Conservation (phyloP, 1,140 invertebrate genomes). For the Thalassaphorura encarpata region DNA sequence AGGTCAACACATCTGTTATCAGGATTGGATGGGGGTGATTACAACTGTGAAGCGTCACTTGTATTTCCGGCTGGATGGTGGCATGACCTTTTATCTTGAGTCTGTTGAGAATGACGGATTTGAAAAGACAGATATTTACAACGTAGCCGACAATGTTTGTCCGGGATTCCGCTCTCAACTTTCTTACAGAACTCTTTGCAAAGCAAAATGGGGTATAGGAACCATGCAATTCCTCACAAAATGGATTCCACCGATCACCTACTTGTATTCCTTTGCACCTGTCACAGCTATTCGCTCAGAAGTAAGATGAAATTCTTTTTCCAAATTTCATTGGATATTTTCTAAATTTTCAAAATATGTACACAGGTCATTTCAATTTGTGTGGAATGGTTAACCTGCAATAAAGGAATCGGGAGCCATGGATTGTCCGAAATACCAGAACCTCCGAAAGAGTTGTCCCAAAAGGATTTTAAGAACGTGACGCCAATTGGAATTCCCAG, state of each 20-base stretch:
- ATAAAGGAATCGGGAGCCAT: background rate
- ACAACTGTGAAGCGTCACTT: conserved; percentile 16
- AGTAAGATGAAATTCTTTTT: background rate
- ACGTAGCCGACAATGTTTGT: background rate
- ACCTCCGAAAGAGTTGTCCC: background rate
- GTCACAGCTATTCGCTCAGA: background rate
- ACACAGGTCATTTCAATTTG: background rate
- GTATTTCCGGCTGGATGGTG: conserved; percentile 15
- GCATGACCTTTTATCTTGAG: conserved; percentile 8
- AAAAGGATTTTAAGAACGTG: background rate
- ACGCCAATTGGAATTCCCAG: conserved; percentile 14
- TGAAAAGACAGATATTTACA: conserved; percentile 21
- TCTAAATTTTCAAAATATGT: background rate
- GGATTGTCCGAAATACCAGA: no score
- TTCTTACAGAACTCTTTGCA: background rate
- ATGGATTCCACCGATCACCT: background rate
- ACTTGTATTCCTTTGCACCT: conserved; percentile 5
- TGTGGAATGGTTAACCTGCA: background rate
- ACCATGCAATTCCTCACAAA: conserved; percentile 16
- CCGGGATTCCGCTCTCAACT: background rate
- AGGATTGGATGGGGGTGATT: conserved; percentile 23
- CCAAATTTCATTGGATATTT: background rate
- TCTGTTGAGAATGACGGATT: conserved; percentile 21
- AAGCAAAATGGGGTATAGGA: background rate
- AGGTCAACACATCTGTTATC: conserved; percentile 16